Percentiles rank a stretch among this genome's conserved stretches.
phyloP scores from a whole-genome alignment of 2,113 vertebrate species.

The Lagopus leucura region DNA sequence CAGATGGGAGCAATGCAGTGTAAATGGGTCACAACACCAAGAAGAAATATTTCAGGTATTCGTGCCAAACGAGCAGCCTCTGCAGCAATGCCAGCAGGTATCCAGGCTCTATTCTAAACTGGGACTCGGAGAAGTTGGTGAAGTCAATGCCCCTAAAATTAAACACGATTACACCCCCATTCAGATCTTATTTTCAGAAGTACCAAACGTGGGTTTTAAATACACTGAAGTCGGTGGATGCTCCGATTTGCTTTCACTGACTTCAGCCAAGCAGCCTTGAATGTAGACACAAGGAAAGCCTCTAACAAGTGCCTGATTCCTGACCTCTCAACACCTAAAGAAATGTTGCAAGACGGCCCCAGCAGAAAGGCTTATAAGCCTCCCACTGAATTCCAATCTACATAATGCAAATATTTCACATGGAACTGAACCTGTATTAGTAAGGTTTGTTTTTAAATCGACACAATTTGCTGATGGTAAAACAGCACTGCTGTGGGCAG shows the following conservation, averaged over 20 bases:
- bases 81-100: not conserved
- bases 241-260: accelerated
- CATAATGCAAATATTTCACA: not conserved
- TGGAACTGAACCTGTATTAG: not conserved
- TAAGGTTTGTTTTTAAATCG: not conserved
- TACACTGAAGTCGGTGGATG: not conserved
- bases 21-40: not conserved
- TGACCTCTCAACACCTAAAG: too few relatives aligned
- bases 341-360: too few relatives aligned
- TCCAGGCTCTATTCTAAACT: not conserved
- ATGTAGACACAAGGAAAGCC: accelerated
- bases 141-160: not conserved
- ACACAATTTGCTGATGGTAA: not conserved
- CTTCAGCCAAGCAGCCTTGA: not conserved
- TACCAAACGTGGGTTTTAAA: accelerated
- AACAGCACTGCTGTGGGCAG: not conserved
- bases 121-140: not conserved
- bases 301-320: accelerated
- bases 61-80: not conserved
- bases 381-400: not conserved
- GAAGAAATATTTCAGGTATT: not conserved
- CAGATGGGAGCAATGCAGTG: not conserved
- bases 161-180: not conserved
- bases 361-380: accelerated
- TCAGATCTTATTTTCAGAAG: not conserved